Evolutionary conservation across 1,140 invertebrate species (phyloP).

Genomic region (Hypsibius dujardini): DNA sequence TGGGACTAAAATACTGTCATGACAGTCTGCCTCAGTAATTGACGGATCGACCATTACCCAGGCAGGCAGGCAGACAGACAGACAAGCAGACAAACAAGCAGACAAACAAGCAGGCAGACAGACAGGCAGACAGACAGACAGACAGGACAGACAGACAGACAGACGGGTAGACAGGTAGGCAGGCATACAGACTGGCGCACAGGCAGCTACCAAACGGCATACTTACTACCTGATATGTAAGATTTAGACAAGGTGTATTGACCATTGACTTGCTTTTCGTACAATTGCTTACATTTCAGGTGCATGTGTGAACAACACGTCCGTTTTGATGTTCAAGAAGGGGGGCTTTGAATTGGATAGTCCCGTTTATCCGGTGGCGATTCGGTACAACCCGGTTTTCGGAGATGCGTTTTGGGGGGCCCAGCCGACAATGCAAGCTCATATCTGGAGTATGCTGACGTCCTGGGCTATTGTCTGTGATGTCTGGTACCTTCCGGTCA

Average conservation of each 20-base stretch:
- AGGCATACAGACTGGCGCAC: too few species aligned
- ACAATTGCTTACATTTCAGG: background rate
- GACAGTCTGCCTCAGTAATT: too few species aligned
- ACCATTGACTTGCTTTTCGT: background rate
- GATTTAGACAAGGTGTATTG: background rate
- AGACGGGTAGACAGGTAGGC: too few species aligned
- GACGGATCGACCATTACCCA: too few species aligned
- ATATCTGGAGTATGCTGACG: constrained; percentile 94
- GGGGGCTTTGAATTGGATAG: constrained; percentile 94
- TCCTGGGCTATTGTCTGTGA: constrained; percentile 98
- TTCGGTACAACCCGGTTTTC: constrained; percentile 87
- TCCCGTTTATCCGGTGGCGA: constrained; percentile 87
- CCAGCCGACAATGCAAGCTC: constrained; percentile 77
- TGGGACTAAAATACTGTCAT: too few species aligned
- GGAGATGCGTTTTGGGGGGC: constrained; percentile 99
- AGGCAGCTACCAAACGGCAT: too few species aligned
- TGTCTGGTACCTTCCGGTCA: constrained; percentile 94
- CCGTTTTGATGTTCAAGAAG: constrained; percentile 99
- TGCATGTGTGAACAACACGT: constrained; percentile 98
- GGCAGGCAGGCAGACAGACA: too few species aligned
- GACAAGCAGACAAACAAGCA: too few species aligned
- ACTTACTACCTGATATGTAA: too few species aligned
- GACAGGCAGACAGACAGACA: too few species aligned
- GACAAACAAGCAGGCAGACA: too few species aligned
- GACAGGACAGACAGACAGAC: too few species aligned